These are phyloP conservation scores for Siphamia tubifer DNA, from an alignment of 2,113 vertebrate genomes.

Conservation along the genomic window DNA sequence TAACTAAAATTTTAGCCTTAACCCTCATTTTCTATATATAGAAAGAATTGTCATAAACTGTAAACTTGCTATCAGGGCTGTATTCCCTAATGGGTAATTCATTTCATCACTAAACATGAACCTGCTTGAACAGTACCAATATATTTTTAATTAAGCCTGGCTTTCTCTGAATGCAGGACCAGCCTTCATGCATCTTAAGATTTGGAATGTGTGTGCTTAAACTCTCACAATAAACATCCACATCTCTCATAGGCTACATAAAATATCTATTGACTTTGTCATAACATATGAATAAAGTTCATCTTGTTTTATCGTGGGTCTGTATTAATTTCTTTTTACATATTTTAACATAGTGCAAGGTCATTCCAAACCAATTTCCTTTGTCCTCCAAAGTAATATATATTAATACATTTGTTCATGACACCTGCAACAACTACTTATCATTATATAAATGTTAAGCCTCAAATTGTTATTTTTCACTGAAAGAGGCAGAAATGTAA, in stretches of 20 bases:
- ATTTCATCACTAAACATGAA: constrained; percentile 51
- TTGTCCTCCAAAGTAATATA: too few relatives aligned
- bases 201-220: constrained; percentile 63
- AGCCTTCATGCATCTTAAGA: constrained; percentile 53
- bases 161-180: constrained; percentile 64
- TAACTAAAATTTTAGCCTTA: constrained; percentile 81
- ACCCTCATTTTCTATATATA: constrained; percentile 68
- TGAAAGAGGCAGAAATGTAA: too few relatives aligned
- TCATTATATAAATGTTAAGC: too few relatives aligned
- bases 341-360: neutral
- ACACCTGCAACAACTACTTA: too few relatives aligned
- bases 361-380: too few relatives aligned
- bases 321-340: constrained; percentile 18
- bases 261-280: constrained; percentile 70
- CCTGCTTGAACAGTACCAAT: constrained; percentile 49
- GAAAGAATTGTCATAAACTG: constrained; percentile 59
- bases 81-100: constrained; percentile 48
- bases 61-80: constrained; percentile 75
- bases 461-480: too few relatives aligned
- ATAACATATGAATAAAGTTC: constrained; percentile 80
- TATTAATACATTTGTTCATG: too few relatives aligned
- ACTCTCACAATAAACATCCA: constrained; percentile 57
- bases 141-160: constrained; percentile 48
- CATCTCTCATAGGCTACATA: constrained; percentile 57
- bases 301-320: constrained; percentile 71